These are phyloP conservation scores for Phalacrocorax aristotelis DNA, from an alignment of 2,113 vertebrate genomes.

Conservation along the genomic window DNA sequence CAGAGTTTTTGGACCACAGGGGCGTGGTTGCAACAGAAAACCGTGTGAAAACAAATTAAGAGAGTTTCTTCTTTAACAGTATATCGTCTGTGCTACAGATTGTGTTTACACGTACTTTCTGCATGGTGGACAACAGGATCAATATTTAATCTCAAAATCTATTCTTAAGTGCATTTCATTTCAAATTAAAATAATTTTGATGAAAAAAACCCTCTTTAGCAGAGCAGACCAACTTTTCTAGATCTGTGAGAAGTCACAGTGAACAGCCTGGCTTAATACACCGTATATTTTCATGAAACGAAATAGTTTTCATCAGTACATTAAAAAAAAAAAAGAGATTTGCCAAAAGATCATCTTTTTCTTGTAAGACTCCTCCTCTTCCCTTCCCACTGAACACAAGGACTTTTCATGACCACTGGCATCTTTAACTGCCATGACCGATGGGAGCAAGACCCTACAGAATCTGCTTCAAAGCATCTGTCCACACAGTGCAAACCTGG, in stretches of 20 bases:
- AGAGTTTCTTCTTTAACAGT: conserved; percentile 5
- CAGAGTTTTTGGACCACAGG: conserved; percentile 48
- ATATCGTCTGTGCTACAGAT: background rate
- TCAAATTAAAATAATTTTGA: conserved; percentile 22
- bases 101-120: background rate
- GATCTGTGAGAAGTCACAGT: background rate
- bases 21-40: conserved; percentile 24
- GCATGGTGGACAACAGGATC: background rate
- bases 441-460: background rate
- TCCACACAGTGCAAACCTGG: background rate
- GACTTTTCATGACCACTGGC: background rate
- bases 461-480: background rate
- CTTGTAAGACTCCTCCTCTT: background rate
- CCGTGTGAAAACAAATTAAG: conserved; percentile 27
- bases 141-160: conserved; percentile 20
- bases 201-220: background rate
- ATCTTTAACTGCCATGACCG: background rate
- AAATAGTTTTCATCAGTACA: background rate
- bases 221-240: conserved; percentile 1
- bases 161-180: background rate
- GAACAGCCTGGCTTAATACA: background rate
- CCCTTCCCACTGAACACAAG: background rate
- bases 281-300: background rate
- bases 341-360: background rate
- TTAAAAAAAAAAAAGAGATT: background rate